These are phyloP conservation scores for Geopemphigus sp. DNA, from an alignment of 1,140 invertebrate genomes.

Conservation along the genomic window DNA sequence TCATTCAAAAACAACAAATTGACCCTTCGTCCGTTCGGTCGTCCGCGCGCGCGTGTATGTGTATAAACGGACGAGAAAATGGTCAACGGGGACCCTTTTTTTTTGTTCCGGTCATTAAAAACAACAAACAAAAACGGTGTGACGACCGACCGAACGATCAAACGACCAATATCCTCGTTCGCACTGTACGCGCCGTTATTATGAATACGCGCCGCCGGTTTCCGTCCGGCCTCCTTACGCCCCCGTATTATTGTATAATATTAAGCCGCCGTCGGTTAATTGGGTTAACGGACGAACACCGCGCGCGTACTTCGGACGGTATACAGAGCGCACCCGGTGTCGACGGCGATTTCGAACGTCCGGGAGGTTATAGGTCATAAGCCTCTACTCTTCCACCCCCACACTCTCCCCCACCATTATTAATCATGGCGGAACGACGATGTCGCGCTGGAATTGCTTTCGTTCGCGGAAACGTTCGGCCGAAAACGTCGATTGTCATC, in stretches of 20 bases:
- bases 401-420: no score
- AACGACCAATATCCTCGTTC: slow-evolving; percentile 49
- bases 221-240: slow-evolving; percentile 41
- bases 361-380: no score
- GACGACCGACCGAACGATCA: slow-evolving; percentile 40
- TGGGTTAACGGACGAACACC: slow-evolving; percentile 37
- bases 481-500: no score
- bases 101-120: slow-evolving; percentile 47
- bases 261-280: slow-evolving; percentile 16
- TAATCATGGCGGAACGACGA: no score
- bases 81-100: slow-evolving; percentile 42
- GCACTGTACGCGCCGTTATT: no score
- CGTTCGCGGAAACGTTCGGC: no score
- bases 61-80: slow-evolving; percentile 29
- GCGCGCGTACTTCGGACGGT: no score
- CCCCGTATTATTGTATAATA: no score
- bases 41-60: no score
- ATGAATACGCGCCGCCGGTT: slow-evolving; percentile 11
- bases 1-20: slow-evolving; percentile 47
- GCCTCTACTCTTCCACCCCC: no score
- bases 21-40: slow-evolving; percentile 5
- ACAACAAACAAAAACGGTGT: slow-evolving; percentile 3
- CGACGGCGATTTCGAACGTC: no score
- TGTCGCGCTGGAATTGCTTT: no score
- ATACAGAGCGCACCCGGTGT: background rate